These are phyloP conservation scores for Cotesia congregata DNA, from an alignment of 2,888 invertebrate genomes.

Conservation along the genomic window DNA sequence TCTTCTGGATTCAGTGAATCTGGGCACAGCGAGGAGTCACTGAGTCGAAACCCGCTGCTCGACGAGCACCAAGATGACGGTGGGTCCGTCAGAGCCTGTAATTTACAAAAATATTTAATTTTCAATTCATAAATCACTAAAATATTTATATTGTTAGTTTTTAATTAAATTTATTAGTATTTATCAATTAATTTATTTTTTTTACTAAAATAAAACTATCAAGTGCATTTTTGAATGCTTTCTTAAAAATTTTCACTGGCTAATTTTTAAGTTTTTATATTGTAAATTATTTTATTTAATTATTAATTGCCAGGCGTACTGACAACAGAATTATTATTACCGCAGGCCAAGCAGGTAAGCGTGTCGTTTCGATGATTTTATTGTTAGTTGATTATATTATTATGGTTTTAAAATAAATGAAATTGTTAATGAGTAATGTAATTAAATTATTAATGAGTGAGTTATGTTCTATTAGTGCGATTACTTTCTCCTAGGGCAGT, in stretches of 20 bases:
- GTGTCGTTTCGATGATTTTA: constrained; percentile 57
- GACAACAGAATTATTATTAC: constrained; percentile 48
- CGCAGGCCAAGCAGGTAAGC: constrained; percentile 66
- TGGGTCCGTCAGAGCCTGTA: constrained; percentile 61
- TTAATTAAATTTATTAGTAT: constrained; percentile 14
- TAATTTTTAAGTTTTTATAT: constrained; percentile 1
- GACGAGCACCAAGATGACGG: constrained; percentile 67
- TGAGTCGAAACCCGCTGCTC: constrained; percentile 59
- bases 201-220: no score
- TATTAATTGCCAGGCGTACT: not conserved
- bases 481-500: constrained; percentile 45
- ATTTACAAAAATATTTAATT: constrained; percentile 38
- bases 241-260: not conserved
- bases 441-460: no score
- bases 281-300: constrained; percentile 14
- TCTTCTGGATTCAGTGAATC: constrained; percentile 74
- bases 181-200: not conserved
- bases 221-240: no score
- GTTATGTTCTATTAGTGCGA: constrained; percentile 29
- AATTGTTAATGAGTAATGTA: no score
- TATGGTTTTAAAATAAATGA: constrained; percentile 25
- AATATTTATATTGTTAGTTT: no score
- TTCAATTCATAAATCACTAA: not conserved
- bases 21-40: constrained; percentile 68
- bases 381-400: constrained; percentile 25